Conservation (phyloP, 2,888 invertebrate species). For the Nezara viridula region DNA sequence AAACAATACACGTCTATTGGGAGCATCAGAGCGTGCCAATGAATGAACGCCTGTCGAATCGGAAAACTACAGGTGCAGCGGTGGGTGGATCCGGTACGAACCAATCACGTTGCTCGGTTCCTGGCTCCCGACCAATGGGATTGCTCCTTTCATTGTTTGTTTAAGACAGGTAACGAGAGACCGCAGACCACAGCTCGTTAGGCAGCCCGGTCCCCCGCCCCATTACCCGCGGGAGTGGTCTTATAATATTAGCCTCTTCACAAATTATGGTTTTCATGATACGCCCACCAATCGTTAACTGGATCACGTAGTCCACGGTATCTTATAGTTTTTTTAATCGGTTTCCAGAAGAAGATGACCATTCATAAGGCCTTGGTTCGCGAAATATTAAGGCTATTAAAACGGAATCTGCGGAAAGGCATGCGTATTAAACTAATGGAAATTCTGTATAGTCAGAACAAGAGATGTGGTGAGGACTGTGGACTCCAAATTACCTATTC, state of each 20-base stretch:
- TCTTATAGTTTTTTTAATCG: neutral
- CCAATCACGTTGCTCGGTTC: neutral
- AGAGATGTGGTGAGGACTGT: neutral
- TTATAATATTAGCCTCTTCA: neutral
- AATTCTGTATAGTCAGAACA: neutral
- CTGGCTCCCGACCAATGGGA: neutral
- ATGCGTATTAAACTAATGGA: neutral
- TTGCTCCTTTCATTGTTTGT: constrained; percentile 8
- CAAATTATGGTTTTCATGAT: neutral
- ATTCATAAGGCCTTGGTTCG: neutral
- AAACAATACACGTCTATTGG: constrained; percentile 44
- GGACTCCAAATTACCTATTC: neutral
- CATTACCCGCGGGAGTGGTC: neutral
- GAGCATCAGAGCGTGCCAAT: neutral
- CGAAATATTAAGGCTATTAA: neutral
- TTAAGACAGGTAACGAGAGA: neutral
- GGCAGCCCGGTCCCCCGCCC: neutral
- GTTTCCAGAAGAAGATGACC: neutral
- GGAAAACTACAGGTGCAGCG: constrained; percentile 6
- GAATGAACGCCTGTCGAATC: constrained; percentile 47
- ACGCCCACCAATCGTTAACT: constrained; percentile 23
- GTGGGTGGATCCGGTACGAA: constrained; percentile 4
- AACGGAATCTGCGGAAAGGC: neutral
- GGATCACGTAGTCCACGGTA: constrained; percentile 8
- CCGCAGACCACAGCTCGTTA: constrained; percentile 43